phyloP scores from a whole-genome alignment of 2,888 invertebrate genomes.

The Synanthedon vespiformis region DNA sequence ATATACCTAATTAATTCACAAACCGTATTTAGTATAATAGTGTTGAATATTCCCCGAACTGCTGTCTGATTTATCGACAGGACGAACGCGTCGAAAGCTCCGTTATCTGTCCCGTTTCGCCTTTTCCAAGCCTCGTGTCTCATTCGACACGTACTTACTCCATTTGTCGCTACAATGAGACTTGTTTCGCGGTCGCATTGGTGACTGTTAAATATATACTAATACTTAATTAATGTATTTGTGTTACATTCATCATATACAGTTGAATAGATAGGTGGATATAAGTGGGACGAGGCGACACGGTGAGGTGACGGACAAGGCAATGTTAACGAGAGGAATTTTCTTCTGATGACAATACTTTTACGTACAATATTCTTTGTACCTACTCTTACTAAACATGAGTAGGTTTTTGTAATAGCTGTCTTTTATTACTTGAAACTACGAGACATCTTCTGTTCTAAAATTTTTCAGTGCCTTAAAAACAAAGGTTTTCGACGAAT shows the following conservation, averaged over 20 bases:
- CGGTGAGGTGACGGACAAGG: no score
- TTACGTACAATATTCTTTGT: no score
- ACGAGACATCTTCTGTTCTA: no score
- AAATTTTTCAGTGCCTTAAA: no score
- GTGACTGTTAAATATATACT: conserved; percentile 33
- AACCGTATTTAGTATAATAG: not conserved
- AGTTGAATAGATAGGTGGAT: conserved; percentile 11
- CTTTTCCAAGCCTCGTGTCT: conserved; percentile 50
- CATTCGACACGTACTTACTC: conserved; percentile 60
- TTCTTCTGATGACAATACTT: no score
- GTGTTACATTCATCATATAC: conserved; percentile 29
- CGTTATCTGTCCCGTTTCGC: conserved; percentile 61
- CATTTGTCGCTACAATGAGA: conserved; percentile 50
- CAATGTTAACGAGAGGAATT: no score
- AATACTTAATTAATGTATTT: conserved; percentile 47
- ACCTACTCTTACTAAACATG: no score
- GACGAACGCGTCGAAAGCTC: conserved; percentile 22
- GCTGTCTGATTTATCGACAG: conserved; percentile 28
- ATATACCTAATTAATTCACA: no score
- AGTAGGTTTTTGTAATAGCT: no score
- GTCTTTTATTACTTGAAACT: no score
- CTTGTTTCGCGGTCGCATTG: conserved; percentile 52
- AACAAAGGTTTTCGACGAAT: no score
- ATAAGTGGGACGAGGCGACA: conserved; percentile 30
- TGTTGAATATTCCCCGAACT: conserved; percentile 24